Evolutionary conservation across 1,140 invertebrate species (phyloP).

Genomic region (Drosophila miranda): DNA sequence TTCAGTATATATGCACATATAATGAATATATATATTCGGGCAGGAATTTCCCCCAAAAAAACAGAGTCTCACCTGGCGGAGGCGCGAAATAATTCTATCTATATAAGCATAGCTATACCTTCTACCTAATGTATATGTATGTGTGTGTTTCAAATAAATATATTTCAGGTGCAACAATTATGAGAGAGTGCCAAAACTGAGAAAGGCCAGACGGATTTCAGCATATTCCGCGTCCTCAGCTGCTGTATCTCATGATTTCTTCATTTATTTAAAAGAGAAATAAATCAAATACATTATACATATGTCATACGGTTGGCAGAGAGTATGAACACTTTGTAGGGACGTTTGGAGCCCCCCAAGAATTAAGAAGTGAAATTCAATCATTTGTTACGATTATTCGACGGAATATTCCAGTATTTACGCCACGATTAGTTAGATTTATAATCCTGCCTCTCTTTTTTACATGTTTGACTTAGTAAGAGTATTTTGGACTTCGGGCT

Average conservation of each 20-base stretch:
- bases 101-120: neutral
- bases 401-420: too few species aligned
- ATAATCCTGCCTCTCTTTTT: too few species aligned
- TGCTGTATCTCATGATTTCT: slow-evolving; percentile 10
- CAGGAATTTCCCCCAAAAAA: neutral
- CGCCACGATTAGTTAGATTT: too few species aligned
- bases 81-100: slow-evolving; percentile 31
- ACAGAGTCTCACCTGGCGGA: slow-evolving; percentile 21
- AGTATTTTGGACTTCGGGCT: neutral
- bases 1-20: slow-evolving; percentile 10
- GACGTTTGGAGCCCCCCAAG: too few species aligned
- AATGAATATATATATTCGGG: neutral
- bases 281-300: too few species aligned
- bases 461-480: too few species aligned
- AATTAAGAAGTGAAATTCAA: too few species aligned
- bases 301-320: neutral
- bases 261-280: slow-evolving; percentile 19
- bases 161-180: slow-evolving; percentile 36
- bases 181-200: slow-evolving; percentile 27
- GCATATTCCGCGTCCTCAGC: slow-evolving; percentile 24
- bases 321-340: neutral
- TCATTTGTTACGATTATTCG: too few species aligned
- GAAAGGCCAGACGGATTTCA: slow-evolving; percentile 12
- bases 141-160: neutral
- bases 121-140: neutral